Conservation (phyloP, 2,797 vertebrate genomes). For the Triplophysa yarkandensis region DNA sequence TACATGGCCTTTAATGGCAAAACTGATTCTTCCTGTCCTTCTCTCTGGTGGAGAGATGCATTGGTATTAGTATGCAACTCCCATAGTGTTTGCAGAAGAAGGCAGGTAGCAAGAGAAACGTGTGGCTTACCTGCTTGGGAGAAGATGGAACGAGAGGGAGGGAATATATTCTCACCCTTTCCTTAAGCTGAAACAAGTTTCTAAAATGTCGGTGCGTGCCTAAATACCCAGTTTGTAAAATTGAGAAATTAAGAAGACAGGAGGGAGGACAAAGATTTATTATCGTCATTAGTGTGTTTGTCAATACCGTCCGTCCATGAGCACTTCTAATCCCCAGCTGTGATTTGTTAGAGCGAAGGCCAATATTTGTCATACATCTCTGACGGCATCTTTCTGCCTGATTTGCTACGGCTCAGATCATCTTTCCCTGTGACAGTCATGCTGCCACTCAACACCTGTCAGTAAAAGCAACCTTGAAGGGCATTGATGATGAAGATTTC, state of each 20-base stretch:
- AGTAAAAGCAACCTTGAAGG: conserved; percentile 32
- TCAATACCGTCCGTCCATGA: conserved; percentile 46
- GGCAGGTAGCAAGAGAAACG: conserved; percentile 19
- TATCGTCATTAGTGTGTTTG: conserved; percentile 29
- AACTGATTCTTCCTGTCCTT: conserved; percentile 1
- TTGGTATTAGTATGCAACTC: conserved; percentile 34
- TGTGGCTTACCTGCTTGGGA: conserved; percentile 13
- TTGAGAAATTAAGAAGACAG: conserved; percentile 26
- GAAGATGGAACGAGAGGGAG: not conserved
- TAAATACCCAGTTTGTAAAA: conserved; percentile 27
- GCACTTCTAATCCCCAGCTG: conserved; percentile 38
- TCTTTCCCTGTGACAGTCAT: conserved; percentile 34
- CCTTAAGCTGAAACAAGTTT: conserved; percentile 19
- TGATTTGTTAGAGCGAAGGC: conserved; percentile 11
- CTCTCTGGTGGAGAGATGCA: conserved; percentile 14
- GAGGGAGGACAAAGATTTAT: conserved; percentile 23
- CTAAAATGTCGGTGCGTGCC: conserved; percentile 34
- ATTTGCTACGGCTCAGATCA: conserved; percentile 47
- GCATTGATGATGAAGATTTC: conserved; percentile 17
- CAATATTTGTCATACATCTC: conserved; percentile 24
- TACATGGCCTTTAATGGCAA: not conserved
- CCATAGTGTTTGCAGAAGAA: conserved; percentile 25
- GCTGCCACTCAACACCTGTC: conserved; percentile 38
- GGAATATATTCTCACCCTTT: conserved; percentile 3
- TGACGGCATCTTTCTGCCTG: conserved; percentile 13